A percentile compares a stretch with the other conserved stretches of the same genome.
phyloP scores from a whole-genome alignment of 2,888 invertebrate species.

The Mythimna pallens region DNA sequence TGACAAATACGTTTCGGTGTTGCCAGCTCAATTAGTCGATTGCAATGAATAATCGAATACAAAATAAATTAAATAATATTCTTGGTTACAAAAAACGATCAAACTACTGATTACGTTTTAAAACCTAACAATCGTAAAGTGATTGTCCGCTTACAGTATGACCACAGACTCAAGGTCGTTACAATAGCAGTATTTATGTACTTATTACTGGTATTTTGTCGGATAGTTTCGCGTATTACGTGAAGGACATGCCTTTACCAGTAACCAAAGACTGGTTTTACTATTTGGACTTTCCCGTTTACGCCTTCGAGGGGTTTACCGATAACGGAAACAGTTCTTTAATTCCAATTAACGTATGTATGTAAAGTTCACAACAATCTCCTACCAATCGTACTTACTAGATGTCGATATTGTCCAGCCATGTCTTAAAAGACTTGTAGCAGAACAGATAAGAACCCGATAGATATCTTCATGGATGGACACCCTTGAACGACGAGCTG shows the following conservation, averaged over 20 bases:
- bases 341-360: background rate
- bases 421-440: background rate
- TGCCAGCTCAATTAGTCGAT: no score
- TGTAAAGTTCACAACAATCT: background rate
- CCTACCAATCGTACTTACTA: no score
- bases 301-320: conserved; percentile 10
- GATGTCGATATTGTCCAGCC: background rate
- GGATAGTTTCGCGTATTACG: conserved; percentile 43
- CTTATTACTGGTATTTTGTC: conserved; percentile 33
- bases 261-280: no score
- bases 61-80: no score
- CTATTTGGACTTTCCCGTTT: conserved; percentile 22
- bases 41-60: no score
- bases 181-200: conserved; percentile 43
- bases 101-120: no score
- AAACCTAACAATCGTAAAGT: background rate
- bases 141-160: conserved; percentile 38
- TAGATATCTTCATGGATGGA: background rate
- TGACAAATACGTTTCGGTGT: no score
- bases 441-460: background rate
- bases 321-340: conserved; percentile 5
- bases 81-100: no score
- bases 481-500: background rate
- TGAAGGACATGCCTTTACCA: conserved; percentile 32
- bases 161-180: conserved; percentile 49